Conservation (phyloP, 92 coral and sea anemone species). For the Porites lobata region DNA sequence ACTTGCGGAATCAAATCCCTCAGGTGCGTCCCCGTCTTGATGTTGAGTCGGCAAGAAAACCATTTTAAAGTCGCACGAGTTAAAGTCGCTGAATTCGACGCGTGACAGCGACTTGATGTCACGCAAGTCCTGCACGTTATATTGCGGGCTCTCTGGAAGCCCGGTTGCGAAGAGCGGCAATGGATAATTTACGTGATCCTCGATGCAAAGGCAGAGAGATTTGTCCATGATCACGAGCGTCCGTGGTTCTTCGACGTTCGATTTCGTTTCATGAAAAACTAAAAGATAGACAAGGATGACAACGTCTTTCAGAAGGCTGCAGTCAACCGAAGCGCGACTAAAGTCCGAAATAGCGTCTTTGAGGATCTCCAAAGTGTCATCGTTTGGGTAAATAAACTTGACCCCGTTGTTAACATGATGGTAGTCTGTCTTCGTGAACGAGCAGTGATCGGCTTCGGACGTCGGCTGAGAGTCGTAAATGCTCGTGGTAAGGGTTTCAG, state of each 20-base stretch:
- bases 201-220: conserved; percentile 87
- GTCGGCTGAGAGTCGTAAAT: conserved; percentile 91
- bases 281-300: conserved; percentile 87
- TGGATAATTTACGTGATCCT: conserved; percentile 97
- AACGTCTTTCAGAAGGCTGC: conserved; percentile 70
- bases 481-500: conserved; percentile 64
- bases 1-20: conserved; percentile 90
- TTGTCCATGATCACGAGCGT: conserved; percentile 90
- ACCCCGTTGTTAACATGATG: conserved; percentile 84
- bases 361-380: conserved; percentile 90
- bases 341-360: conserved; percentile 85
- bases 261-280: conserved; percentile 75
- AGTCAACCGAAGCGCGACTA: conserved; percentile 80
- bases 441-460: conserved; percentile 56
- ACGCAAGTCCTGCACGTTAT: conserved; percentile 90
- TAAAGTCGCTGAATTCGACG: conserved; percentile 95
- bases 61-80: conserved; percentile 91
- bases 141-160: conserved; percentile 92
- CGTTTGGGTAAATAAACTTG: conserved; percentile 87
- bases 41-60: conserved; percentile 77
- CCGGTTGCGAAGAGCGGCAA: conserved; percentile 97
- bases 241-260: conserved; percentile 82
- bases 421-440: conserved; percentile 66
- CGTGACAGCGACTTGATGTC: conserved; percentile 88
- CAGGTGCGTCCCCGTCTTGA: conserved; percentile 64